Percentiles rank a stretch among this genome's conserved stretches.
Evolutionary conservation across 2,113 vertebrate genomes (phyloP).

Genomic region (Sturnira hondurensis): DNA sequence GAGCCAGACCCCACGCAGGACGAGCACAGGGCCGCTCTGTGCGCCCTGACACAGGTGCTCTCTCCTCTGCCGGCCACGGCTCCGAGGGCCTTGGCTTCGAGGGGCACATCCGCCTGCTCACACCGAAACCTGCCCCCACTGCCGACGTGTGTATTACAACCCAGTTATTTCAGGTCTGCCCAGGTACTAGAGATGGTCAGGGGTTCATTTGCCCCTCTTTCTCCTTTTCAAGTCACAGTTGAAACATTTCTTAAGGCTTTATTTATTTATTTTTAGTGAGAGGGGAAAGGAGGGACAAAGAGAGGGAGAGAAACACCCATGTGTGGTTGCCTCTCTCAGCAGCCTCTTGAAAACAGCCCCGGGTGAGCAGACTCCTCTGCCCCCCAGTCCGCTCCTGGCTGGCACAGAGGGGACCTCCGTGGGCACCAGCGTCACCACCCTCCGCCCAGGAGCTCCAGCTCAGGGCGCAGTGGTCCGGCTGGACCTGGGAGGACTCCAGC

Average conservation of each 20-base stretch:
- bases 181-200: not conserved
- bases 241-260: not conserved
- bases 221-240: not conserved
- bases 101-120: not conserved
- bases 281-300: too few relatives aligned
- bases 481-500: too few relatives aligned
- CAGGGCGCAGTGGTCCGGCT: too few relatives aligned
- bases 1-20: not conserved
- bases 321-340: too few relatives aligned
- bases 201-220: not conserved
- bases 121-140: not conserved
- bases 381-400: too few relatives aligned
- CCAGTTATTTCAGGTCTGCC: not conserved
- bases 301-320: too few relatives aligned
- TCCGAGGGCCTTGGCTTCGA: not conserved
- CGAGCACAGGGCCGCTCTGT: not conserved
- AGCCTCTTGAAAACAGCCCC: not conserved
- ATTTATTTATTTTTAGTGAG: too few relatives aligned
- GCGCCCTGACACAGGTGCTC: not conserved
- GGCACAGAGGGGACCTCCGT: too few relatives aligned
- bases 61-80: not conserved
- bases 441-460: too few relatives aligned
- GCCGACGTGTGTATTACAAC: not conserved
- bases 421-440: too few relatives aligned
- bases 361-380: not conserved